Conservation (phyloP, 2,888 invertebrate species). For the Yponomeuta malinellus region DNA sequence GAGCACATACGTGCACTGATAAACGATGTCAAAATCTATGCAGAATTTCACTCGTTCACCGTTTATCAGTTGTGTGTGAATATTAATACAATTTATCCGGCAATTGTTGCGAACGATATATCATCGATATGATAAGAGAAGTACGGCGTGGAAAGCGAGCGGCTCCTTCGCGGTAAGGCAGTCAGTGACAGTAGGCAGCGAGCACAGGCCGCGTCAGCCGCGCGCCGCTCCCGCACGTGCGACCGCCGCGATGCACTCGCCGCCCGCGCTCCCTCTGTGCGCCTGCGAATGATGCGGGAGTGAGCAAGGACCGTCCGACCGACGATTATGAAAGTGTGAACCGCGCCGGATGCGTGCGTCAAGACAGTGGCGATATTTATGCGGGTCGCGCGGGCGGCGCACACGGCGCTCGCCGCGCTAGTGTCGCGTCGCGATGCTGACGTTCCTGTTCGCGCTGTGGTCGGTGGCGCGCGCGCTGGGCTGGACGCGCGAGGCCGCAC, state of each 20-base stretch:
- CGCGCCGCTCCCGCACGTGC: slow-evolving; percentile 40
- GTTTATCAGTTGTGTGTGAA: neutral
- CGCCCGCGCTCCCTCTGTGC: neutral
- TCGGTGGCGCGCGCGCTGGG: slow-evolving; percentile 77
- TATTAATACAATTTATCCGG: neutral
- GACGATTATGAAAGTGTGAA: slow-evolving; percentile 33
- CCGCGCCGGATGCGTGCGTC: slow-evolving; percentile 47
- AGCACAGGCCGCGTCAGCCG: slow-evolving; percentile 44
- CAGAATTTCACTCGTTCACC: neutral
- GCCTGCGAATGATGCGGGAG: neutral
- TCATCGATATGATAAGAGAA: slow-evolving; percentile 59
- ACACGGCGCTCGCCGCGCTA: slow-evolving; percentile 28
- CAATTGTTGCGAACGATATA: slow-evolving; percentile 21
- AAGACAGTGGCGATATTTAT: slow-evolving; percentile 33
- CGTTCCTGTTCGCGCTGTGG: slow-evolving; percentile 78
- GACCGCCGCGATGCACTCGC: slow-evolving; percentile 27
- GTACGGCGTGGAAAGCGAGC: slow-evolving; percentile 41
- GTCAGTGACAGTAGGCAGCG: slow-evolving; percentile 9
- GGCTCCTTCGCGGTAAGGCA: slow-evolving; percentile 26
- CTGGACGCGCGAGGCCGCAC: slow-evolving; percentile 50
- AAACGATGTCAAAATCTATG: neutral
- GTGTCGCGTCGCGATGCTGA: slow-evolving; percentile 73
- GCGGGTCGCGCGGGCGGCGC: slow-evolving; percentile 28
- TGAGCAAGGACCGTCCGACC: neutral
- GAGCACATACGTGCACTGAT: neutral